Base-by-base conservation (phyloP, 2,113 vertebrate species). In the Callocephalon fimbriatum region DNA sequence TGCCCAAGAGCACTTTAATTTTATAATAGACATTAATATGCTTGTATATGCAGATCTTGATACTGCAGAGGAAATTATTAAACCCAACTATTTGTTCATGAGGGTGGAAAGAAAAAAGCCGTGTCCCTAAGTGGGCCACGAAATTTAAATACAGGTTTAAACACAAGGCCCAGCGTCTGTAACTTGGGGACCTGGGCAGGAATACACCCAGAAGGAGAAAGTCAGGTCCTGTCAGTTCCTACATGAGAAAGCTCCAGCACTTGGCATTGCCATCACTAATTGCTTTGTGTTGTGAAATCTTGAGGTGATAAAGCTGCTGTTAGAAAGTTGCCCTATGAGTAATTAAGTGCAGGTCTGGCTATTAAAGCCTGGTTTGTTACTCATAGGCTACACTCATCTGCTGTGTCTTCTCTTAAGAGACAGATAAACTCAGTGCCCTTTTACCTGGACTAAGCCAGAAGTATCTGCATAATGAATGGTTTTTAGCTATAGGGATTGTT, bases 231-330 rank as follows among this genome's bases (percentile, higher is more conserved):
- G 86, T 81, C 13, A 2, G 90, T 71, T 94, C 6, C 14, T 68
- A 44, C 66, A 19, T 37, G 62, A 68, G 92, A 73, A 85, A 90
- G 67, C 47, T 54, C 2, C 44, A 76, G 75, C 14, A 20, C 81
- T 92, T 54, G 35, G 75, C 44, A 4, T 20, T 85, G 94, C 86
- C 90, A 70, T 75, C 88, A 6, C 91, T 95, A 91, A 89, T 95
- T 93, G 95, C 7, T 84, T 47, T 15, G 65, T 61, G 82, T 95
- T 95, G 95, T 81, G 91, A 93, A 97, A 95, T 95, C 76, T 83
- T 10, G 35, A 81, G 84, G 91, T 92, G 95, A 95, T 84, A 95
- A 93, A 68, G 90, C 26, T 48, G 73, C 91, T 95, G 80, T 81
- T 95, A 91, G 95, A 95, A 92, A 95, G 96, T 87, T 89, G 73